phyloP scores from a whole-genome alignment of 2,797 vertebrate species.

The Danio albolineatus region DNA sequence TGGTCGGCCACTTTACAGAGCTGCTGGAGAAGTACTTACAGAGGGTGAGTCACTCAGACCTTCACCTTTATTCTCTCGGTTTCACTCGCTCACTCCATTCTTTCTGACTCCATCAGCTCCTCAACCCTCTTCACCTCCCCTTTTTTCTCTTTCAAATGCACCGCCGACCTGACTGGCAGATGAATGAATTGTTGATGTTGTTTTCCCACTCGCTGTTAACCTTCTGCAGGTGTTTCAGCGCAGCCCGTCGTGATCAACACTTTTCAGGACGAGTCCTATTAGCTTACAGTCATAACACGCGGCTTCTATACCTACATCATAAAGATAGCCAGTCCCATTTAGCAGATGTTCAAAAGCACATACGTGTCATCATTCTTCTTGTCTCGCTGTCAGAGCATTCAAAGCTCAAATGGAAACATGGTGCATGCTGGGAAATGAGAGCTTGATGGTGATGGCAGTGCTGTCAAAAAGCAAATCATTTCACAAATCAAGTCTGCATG shows the following conservation, averaged over 20 bases:
- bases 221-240: constrained; percentile 61
- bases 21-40: constrained; percentile 60
- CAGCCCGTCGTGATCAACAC: constrained; percentile 40
- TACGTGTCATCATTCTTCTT: constrained; percentile 27
- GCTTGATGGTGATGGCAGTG: constrained; percentile 3
- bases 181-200: constrained; percentile 55
- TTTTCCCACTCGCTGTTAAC: constrained; percentile 49
- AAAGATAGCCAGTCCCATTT: constrained; percentile 34
- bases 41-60: constrained; percentile 62
- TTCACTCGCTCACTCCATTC: constrained; percentile 50
- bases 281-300: background rate
- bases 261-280: constrained; percentile 10
- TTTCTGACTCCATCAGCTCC: constrained; percentile 56
- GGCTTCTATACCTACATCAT: constrained; percentile 22
- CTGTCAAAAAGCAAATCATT: constrained; percentile 34
- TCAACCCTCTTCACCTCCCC: constrained; percentile 58
- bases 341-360: constrained; percentile 23
- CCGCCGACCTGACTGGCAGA: constrained; percentile 48
- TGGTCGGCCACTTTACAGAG: constrained; percentile 61
- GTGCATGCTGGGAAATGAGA: constrained; percentile 32
- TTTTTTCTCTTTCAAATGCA: constrained; percentile 49
- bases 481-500: too few species aligned
- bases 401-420: constrained; percentile 52
- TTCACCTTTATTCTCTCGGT: constrained; percentile 61
- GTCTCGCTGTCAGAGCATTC: constrained; percentile 49